Percentiles rank a stretch among this genome's conserved stretches.
Conservation (phyloP, 2,888 invertebrate species). For the Petrophora chlorosata region DNA sequence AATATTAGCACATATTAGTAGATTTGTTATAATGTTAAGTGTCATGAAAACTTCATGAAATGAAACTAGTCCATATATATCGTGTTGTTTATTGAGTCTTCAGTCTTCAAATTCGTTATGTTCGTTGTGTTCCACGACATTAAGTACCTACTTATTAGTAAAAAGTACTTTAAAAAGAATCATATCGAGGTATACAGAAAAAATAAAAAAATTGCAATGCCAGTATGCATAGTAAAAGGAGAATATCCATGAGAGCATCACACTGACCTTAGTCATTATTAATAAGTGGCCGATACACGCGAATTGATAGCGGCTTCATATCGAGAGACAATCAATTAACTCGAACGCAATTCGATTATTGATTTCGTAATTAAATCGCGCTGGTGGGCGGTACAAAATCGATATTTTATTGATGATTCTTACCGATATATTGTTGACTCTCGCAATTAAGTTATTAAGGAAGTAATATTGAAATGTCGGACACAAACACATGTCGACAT, state of each 20-base stretch:
- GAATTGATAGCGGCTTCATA: conserved; percentile 61
- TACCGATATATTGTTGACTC: conserved; percentile 56
- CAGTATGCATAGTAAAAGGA: no score
- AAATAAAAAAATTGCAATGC: no score
- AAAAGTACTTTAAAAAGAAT: no score
- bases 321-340: conserved; percentile 74
- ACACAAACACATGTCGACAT: conserved; percentile 3
- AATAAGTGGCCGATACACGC: conserved; percentile 58
- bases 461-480: conserved; percentile 27
- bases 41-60: no score
- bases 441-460: conserved; percentile 60
- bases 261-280: conserved; percentile 29
- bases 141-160: no score
- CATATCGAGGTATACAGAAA: no score
- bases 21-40: no score
- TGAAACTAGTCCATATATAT: no score
- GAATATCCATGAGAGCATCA: not conserved
- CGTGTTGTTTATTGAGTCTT: no score
- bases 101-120: no score
- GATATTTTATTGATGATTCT: conserved; percentile 48
- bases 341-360: conserved; percentile 75
- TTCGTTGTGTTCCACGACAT: no score
- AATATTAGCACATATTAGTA: no score
- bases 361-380: conserved; percentile 80
- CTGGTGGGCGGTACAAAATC: conserved; percentile 57